Conservation (phyloP, 2,888 invertebrate species). For the Acleris cristana region DNA sequence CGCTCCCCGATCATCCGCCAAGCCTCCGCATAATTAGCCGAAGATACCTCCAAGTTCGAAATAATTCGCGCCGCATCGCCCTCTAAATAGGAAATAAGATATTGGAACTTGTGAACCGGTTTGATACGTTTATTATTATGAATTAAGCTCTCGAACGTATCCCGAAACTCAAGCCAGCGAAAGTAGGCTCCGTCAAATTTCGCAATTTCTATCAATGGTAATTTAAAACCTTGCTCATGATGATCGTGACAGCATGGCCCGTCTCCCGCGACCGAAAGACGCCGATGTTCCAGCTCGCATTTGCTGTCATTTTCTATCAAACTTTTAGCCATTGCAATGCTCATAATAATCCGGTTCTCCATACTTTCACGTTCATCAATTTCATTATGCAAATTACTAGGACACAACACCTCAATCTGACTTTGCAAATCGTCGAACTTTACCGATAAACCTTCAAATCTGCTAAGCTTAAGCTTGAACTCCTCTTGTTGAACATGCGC, state of each 20-base stretch:
- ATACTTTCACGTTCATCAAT: constrained; percentile 26
- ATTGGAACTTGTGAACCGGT: not conserved
- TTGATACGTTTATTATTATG: constrained; percentile 5
- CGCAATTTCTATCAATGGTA: not conserved
- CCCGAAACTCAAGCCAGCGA: constrained; percentile 1
- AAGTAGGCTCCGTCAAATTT: constrained; percentile 3
- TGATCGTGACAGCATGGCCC: not conserved
- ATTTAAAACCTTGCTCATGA: constrained; percentile 4
- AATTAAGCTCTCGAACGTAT: not conserved
- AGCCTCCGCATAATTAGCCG: not conserved
- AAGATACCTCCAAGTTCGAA: not conserved
- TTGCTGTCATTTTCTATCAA: constrained; percentile 4
- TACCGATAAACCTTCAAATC: constrained; percentile 21
- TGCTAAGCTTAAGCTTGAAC: constrained; percentile 8
- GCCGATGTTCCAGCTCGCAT: not conserved
- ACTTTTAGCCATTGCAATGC: constrained; percentile 19
- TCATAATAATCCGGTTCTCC: constrained; percentile 21
- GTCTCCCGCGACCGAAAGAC: not conserved
- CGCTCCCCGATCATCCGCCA: not conserved
- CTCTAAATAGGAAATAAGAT: not conserved
- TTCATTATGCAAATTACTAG: constrained; percentile 16
- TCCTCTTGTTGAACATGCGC: constrained; percentile 11
- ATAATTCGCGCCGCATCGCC: constrained; percentile 2
- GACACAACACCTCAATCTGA: constrained; percentile 35
- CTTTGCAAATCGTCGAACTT: constrained; percentile 25